Base-by-base conservation (phyloP, 1,140 invertebrate species). In the Hetaerina americana region DNA sequence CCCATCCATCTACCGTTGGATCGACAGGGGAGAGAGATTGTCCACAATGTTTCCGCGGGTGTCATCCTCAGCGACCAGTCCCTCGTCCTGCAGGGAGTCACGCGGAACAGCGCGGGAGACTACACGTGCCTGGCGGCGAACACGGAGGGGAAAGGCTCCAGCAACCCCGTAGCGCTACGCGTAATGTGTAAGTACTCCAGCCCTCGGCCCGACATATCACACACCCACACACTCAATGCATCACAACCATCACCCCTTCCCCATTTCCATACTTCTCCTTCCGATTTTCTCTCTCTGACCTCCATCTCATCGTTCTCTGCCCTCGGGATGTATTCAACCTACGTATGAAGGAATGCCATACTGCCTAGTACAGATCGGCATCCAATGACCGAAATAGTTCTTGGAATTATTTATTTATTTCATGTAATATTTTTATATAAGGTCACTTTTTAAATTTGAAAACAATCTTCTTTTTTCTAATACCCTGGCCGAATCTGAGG, bases 141-240 rank as follows among this genome's bases (percentile, higher is more conserved):
- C 80, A 85, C 86, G 69, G 92, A 94, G 78, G 92, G 92, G 66
- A 90, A 89, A 79, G 90, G 90, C 66, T 86, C 86, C 71, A 93
- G 91, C 81, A 92, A 92, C 79, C 86, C 89, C 15, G 90, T 93
- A 67, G 85, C 86, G 68, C 84, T 94, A 72, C 84, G 88, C 76
- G 88, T 94, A 75, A 88, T 91, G 89, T 93, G 92, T 93, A 84
- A 92, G 90, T 88, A 80, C n/a, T n/a, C n/a, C n/a, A n/a, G n/a
- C n/a, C n/a, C n/a, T n/a, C n/a, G n/a, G n/a, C n/a, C n/a, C n/a
- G n/a, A n/a, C n/a, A n/a, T n/a, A n/a, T n/a, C n/a, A n/a, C n/a
- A n/a, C n/a, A n/a, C n/a, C n/a, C n/a, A n/a, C n/a, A n/a, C n/a
- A n/a, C n/a, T n/a, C n/a, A n/a, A n/a, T n/a, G n/a, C n/a, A n/a